These are phyloP conservation scores for Centropyge bicolor DNA, from an alignment of 2,797 vertebrate species.

Conservation along the genomic window DNA sequence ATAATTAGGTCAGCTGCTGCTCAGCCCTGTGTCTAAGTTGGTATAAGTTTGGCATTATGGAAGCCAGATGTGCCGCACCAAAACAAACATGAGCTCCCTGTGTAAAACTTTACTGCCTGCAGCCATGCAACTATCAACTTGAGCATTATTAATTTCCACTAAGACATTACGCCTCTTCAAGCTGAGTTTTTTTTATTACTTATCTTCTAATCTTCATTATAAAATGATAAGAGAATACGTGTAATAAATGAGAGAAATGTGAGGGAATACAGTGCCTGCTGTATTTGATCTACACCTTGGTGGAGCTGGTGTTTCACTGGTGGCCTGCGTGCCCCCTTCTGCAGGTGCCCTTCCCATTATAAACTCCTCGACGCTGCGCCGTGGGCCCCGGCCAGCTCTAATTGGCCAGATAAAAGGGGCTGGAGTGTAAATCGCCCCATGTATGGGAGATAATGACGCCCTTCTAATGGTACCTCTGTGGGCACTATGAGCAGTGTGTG, in stretches of 20 bases:
- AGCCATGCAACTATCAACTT: conserved; percentile 12
- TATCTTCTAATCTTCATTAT: neutral
- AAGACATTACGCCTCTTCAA: neutral
- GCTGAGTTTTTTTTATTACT: neutral
- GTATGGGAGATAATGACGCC: conserved; percentile 75
- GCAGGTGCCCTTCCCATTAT: conserved; percentile 52
- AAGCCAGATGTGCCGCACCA: conserved; percentile 53
- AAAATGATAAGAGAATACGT: neutral
- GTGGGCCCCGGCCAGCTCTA: conserved; percentile 51
- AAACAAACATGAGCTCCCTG: conserved; percentile 9
- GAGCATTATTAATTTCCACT: conserved; percentile 23
- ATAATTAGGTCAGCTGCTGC: conserved; percentile 76
- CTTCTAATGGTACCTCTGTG: conserved; percentile 68
- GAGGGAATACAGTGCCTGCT: neutral
- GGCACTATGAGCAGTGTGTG: conserved; percentile 58
- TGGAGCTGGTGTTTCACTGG: conserved; percentile 41
- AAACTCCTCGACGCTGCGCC: conserved; percentile 29
- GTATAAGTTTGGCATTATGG: conserved; percentile 49
- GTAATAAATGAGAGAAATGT: too few relatives aligned
- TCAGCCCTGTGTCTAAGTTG: conserved; percentile 42
- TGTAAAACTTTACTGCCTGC: conserved; percentile 20
- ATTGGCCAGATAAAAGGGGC: conserved; percentile 71
- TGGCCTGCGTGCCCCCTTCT: conserved; percentile 50
- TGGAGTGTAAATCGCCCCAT: conserved; percentile 69
- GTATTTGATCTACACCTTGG: neutral